phyloP scores from a whole-genome alignment of 2,888 invertebrate genomes.

The Mallateleia sp. region DNA sequence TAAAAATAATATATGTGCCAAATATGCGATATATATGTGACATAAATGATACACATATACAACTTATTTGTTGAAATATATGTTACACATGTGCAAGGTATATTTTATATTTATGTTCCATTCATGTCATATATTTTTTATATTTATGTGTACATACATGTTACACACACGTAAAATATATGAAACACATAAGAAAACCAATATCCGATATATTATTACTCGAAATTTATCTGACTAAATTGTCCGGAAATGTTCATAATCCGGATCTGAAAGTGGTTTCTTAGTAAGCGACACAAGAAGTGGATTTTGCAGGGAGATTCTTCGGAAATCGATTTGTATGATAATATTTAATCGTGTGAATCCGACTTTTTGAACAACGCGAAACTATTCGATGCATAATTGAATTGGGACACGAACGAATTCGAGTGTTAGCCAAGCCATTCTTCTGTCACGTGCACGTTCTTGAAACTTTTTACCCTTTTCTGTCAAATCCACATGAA shows the following conservation, averaged over 20 bases:
- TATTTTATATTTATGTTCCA: too few species aligned
- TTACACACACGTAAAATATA: too few species aligned
- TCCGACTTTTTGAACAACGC: neutral
- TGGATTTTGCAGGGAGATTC: neutral
- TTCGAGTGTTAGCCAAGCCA: constrained; percentile 9
- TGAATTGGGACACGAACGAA: constrained; percentile 17
- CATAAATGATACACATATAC: too few species aligned
- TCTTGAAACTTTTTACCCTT: constrained; percentile 6
- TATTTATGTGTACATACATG: too few species aligned
- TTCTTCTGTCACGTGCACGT: constrained; percentile 24
- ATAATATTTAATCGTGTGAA: constrained; percentile 25
- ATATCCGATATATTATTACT: too few species aligned
- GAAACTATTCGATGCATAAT: constrained; percentile 41
- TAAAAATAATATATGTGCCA: too few species aligned
- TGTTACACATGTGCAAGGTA: too few species aligned
- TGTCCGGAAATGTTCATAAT: neutral
- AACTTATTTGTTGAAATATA: too few species aligned
- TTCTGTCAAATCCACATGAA: neutral
- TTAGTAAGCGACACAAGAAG: neutral
- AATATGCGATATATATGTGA: too few species aligned
- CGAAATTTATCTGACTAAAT: neutral
- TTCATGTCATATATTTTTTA: too few species aligned
- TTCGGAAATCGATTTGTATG: constrained; percentile 22
- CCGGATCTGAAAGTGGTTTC: neutral
- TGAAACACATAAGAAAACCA: too few species aligned